Percentiles rank a stretch among this genome's conserved stretches.
Conservation (phyloP, 2,113 vertebrate species). For the Sakesphorus luctuosus region DNA sequence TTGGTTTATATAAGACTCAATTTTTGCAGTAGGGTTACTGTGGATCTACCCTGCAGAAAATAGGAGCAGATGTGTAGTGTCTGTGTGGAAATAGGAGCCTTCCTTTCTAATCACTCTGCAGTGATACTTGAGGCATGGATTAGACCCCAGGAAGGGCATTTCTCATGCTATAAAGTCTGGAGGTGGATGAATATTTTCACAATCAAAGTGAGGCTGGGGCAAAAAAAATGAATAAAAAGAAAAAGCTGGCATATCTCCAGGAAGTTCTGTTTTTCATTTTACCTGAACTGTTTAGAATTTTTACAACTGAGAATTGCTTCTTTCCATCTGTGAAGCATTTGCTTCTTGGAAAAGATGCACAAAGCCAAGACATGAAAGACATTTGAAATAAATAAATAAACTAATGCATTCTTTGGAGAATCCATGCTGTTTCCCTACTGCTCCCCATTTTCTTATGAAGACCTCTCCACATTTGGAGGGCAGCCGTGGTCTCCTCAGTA, state of each 20-base stretch:
- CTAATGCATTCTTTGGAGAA: conserved; percentile 60
- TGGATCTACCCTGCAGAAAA: conserved; percentile 1
- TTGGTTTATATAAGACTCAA: background rate
- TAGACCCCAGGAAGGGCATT: conserved; percentile 18
- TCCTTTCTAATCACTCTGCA: background rate
- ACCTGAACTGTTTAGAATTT: conserved; percentile 73
- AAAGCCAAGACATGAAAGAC: conserved; percentile 64
- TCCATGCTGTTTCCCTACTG: conserved; percentile 61
- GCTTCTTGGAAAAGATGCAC: conserved; percentile 66
- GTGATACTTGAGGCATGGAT: background rate
- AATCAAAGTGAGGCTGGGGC: conserved; percentile 34
- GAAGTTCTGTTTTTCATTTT: conserved; percentile 72
- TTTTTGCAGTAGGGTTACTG: background rate
- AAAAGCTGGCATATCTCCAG: conserved; percentile 18
- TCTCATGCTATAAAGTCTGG: conserved; percentile 36
- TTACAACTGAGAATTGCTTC: conserved; percentile 61
- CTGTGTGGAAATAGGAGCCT: conserved; percentile 29
- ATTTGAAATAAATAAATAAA: conserved; percentile 66
- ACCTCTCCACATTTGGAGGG: conserved; percentile 52
- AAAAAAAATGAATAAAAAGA: background rate
- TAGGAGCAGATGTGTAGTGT: conserved; percentile 3
- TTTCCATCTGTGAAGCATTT: conserved; percentile 71
- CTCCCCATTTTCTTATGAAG: conserved; percentile 58
- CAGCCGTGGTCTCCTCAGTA: conserved; percentile 7
- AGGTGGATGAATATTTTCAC: conserved; percentile 48